Conservation (phyloP, 2,888 invertebrate species). For the Brenthis hecate region DNA sequence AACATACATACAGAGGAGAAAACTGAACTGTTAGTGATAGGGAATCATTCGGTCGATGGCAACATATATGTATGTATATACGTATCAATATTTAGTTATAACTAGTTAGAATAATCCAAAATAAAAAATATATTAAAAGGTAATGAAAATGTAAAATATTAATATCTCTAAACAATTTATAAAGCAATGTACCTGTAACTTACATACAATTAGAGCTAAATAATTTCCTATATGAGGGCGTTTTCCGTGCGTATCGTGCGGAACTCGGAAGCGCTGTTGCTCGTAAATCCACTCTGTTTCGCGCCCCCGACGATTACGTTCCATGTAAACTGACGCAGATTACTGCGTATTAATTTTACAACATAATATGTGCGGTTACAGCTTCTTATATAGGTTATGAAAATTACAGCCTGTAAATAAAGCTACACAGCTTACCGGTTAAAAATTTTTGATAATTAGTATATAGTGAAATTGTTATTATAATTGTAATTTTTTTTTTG, state of each 20-base stretch:
- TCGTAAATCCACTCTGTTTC: conserved; percentile 28
- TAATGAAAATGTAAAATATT: conserved; percentile 15
- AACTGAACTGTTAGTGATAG: too few species aligned
- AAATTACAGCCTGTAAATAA: background rate
- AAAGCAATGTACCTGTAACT: conserved; percentile 62
- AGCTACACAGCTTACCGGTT: too few species aligned
- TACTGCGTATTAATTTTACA: conserved; percentile 18
- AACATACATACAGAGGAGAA: too few species aligned
- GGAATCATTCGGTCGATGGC: too few species aligned
- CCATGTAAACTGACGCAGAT: conserved; percentile 25
- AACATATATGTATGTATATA: too few species aligned
- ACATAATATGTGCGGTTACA: conserved; percentile 12
- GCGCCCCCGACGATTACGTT: conserved; percentile 28
- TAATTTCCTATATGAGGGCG: conserved; percentile 29
- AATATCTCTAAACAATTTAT: conserved; percentile 52
- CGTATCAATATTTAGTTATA: too few species aligned
- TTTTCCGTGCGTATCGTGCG: conserved; percentile 32
- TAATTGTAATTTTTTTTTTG: too few species aligned
- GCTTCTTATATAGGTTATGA: too few species aligned
- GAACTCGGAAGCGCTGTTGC: conserved; percentile 32
- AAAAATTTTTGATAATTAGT: too few species aligned
- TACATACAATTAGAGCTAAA: conserved; percentile 17
- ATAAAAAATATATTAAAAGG: too few species aligned
- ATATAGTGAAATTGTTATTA: too few species aligned
- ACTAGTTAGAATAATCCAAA: too few species aligned